Percentiles rank a stretch among this genome's conserved stretches.
Evolutionary conservation across 1,140 invertebrate species (phyloP).

Genomic region (Drosophila ficusphila): DNA sequence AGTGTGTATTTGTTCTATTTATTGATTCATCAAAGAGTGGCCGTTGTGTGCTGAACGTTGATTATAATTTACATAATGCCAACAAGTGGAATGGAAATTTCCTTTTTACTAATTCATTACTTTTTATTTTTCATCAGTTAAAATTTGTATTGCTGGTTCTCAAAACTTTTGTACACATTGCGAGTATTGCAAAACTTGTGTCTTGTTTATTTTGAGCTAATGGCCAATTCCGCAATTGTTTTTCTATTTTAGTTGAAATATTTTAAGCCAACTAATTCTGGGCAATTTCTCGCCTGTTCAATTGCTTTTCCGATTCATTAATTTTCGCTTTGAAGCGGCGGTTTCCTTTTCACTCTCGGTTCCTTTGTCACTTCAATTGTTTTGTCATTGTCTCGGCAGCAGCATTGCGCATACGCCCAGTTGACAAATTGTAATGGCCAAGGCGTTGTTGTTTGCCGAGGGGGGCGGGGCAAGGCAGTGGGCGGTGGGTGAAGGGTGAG

Average conservation of each 20-base stretch:
- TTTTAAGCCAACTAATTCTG: conserved; percentile 38
- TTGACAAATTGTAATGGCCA: conserved; percentile 55
- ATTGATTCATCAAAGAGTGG: conserved; percentile 37
- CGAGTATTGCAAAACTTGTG: conserved; percentile 1
- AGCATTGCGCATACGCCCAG: conserved; percentile 61
- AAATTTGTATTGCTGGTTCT: not conserved
- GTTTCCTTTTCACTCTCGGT: conserved; percentile 48
- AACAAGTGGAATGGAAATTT: conserved; percentile 32
- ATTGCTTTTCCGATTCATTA: conserved; percentile 46
- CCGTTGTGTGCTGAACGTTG: conserved; percentile 16
- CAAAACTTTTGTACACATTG: not conserved
- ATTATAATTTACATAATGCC: conserved; percentile 48
- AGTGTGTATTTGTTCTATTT: conserved; percentile 44
- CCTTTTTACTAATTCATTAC: not conserved
- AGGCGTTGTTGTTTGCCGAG: conserved; percentile 28
- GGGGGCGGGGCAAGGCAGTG: not conserved
- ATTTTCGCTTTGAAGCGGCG: conserved; percentile 39
- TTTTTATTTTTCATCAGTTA: too few relatives aligned
- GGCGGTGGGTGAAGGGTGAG: conserved; percentile 5
- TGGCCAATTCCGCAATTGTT: not conserved
- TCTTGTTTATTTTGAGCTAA: conserved; percentile 5
- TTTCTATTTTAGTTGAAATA: conserved; percentile 21
- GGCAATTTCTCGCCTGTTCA: conserved; percentile 15
- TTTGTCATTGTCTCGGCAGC: conserved; percentile 23
- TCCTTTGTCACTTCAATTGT: conserved; percentile 38